Evolutionary conservation across 2,797 vertebrate species (phyloP).

Genomic region (Fundulus diaphanus): DNA sequence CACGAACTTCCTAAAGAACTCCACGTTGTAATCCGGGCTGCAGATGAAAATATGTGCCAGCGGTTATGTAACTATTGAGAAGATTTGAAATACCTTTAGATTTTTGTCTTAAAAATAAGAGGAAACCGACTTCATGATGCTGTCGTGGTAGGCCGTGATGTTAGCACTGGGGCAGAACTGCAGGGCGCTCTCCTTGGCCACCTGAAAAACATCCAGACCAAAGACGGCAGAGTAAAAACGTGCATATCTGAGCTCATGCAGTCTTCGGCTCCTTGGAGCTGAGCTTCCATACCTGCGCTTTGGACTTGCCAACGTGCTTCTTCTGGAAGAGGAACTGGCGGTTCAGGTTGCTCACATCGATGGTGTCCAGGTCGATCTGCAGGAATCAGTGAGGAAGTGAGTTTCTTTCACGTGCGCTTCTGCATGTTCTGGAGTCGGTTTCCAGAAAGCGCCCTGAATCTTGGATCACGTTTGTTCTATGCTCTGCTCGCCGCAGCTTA

Average conservation of each 20-base stretch:
- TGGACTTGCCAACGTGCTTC: slow-evolving; percentile 98
- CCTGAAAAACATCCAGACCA: slow-evolving; percentile 78
- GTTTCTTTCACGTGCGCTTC: neutral
- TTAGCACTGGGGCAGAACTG: slow-evolving; percentile 94
- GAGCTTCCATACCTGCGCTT: slow-evolving; percentile 88
- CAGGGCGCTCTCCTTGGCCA: slow-evolving; percentile 96
- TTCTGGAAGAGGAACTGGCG: slow-evolving; percentile 99
- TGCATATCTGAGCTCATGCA: neutral
- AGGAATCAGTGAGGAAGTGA: slow-evolving; percentile 25
- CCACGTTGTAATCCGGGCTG: slow-evolving; percentile 96
- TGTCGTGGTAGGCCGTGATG: slow-evolving; percentile 96
- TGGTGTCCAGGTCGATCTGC: slow-evolving; percentile 98
- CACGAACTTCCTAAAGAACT: slow-evolving; percentile 95
- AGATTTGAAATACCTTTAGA: too few species aligned
- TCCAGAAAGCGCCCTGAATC: neutral
- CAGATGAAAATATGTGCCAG: slow-evolving; percentile 21
- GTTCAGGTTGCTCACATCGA: slow-evolving; percentile 99
- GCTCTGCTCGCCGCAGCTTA: neutral
- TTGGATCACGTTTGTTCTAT: neutral
- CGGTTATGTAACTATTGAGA: neutral
- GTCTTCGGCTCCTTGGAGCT: too few species aligned
- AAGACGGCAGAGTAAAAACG: neutral
- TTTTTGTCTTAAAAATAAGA: neutral
- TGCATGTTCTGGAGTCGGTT: neutral
- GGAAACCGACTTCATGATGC: slow-evolving; percentile 93